Evolutionary conservation across 2,888 invertebrate genomes (phyloP).

Genomic region (Actias luna): DNA sequence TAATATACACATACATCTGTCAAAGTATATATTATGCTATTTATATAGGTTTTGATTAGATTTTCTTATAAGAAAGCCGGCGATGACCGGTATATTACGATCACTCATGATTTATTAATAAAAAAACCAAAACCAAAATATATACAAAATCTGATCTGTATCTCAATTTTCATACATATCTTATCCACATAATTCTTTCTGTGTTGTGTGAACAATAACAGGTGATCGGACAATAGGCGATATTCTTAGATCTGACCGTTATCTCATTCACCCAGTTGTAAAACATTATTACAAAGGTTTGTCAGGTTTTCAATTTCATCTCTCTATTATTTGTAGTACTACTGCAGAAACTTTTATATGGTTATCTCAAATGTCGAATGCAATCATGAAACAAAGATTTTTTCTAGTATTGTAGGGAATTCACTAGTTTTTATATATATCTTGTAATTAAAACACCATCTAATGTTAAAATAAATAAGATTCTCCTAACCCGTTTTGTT

Average conservation of each 20-base stretch:
- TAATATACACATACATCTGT: too few relatives aligned
- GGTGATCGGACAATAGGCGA: constrained; percentile 44
- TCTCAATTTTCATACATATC: background rate
- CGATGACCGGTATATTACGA: too few relatives aligned
- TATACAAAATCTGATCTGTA: background rate
- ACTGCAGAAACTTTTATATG: background rate
- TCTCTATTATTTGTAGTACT: background rate
- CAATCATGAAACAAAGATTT: too few relatives aligned
- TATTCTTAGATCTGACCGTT: constrained; percentile 33
- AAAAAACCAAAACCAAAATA: background rate
- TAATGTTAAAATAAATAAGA: too few relatives aligned
- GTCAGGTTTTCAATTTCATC: constrained; percentile 3
- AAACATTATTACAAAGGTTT: constrained; percentile 12
- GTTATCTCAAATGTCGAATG: background rate
- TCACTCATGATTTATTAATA: background rate
- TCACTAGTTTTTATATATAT: too few relatives aligned
- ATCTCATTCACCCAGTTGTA: constrained; percentile 17
- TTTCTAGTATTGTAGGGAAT: too few relatives aligned
- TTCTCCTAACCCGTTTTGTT: too few relatives aligned
- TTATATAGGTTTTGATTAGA: too few relatives aligned
- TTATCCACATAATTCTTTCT: constrained; percentile 31
- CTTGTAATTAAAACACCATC: too few relatives aligned
- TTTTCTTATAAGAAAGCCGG: too few relatives aligned
- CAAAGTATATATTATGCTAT: too few relatives aligned
- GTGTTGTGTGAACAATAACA: constrained; percentile 30